Base-by-base conservation (phyloP, 2,888 invertebrate species). In the Cabera pusaria region DNA sequence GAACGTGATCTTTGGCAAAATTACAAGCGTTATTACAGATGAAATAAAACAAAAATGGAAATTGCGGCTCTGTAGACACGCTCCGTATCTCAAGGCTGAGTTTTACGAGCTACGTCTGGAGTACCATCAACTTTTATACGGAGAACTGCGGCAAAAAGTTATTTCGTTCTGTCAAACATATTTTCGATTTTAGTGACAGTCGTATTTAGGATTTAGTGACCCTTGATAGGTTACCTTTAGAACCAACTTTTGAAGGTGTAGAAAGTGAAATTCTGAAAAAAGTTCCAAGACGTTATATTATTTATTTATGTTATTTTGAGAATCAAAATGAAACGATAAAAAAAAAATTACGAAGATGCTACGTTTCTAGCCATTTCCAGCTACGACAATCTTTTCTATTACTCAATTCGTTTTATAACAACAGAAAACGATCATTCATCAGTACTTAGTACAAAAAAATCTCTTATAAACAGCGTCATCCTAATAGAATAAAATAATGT, bases 101-200 rank as follows among this genome's bases (percentile, higher is more conserved):
- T 49, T 53, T 53, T 53, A 53, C 46, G 50, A 53, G 31, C 40
- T 33, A 17, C 44, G 53, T 48, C 50, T 46, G 40, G 40, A 48
- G 48, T 48, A 46, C 46, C 50, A 48, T 46, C 46, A 37, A 46
- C 41, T 50, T 50, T 45, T 48, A 44, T 46, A 53, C 44, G 40
- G 46, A 42, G 39, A 42, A 44, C 39, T 50, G 48, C 48, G 50
- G 50, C 44, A 53, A 53, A 44, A 50, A 23, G 50, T 50, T 36
- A 50, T 48, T 44, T 39, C 41, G 36, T 26, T 32, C 37, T 36
- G 24, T 24, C 7, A 2, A 42, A 42, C 41, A 35, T 42, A 24
- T 32, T 35, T 42, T 35, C 35, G 31, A 27, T 42, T 26, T 42
- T 35, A 31, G 25, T 7, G 18, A n/a, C 9, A 18, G 29, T 35